phyloP scores from a whole-genome alignment of 1,140 invertebrate genomes.

The fruit fly (Drosophila melanogaster) region Release_6_plus_ISO1_MT NC_004354.4:20978001-20978500 shows the following conservation, averaged over 20 bases:
- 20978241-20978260: too few species aligned
- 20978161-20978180: too few species aligned
- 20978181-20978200: neutral
- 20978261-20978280: too few species aligned
- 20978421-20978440: slow-evolving; percentile 78
- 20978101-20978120: too few species aligned
- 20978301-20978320: slow-evolving; percentile 16
- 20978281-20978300: too few species aligned
- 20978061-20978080: slow-evolving; percentile 6
- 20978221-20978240: too few species aligned
- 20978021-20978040: slow-evolving; percentile 74
- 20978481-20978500: slow-evolving; percentile 32
- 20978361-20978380: slow-evolving; percentile 25
- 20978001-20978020: slow-evolving; percentile 57
- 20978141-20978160: neutral
- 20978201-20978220: too few species aligned
- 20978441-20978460: slow-evolving; percentile 79
- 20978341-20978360: slow-evolving; percentile 16
- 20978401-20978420: slow-evolving; percentile 67
- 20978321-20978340: slow-evolving; percentile 35
- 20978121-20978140: neutral
- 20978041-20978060: slow-evolving; percentile 60
- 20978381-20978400: slow-evolving; percentile 10
- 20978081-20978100: neutral
- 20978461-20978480: slow-evolving; percentile 75